Evolutionary conservation across 2,888 invertebrate genomes (phyloP), one percentile per base, ranked within the genome.

Genomic region (Drosophila seclusa): DNA sequence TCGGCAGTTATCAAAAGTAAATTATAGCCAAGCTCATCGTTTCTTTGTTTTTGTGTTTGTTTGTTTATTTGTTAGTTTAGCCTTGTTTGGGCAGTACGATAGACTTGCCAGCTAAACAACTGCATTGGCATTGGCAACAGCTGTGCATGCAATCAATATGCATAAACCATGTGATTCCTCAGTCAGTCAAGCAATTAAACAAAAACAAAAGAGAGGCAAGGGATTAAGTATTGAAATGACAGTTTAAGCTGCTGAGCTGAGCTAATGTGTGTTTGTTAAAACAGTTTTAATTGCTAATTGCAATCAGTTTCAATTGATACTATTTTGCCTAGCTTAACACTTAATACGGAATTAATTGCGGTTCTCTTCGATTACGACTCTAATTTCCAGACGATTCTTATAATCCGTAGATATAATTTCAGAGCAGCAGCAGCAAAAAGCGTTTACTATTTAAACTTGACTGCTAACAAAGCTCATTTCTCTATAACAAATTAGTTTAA

Each of bases 81-180:
- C 76, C 76, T 76, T 65, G 76, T 59, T 68, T 29, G 45, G 21
- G 32, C 60, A 62, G 45, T 38, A 52, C 29, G 48, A 53, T 45
- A 27, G 24, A 32, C 21, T 24, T 34, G 55, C 27, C 24, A 40
- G 29, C 7, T 21, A 16, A 59, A 65, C 65, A 64, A 64, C 68
- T 68, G 63, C 73, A 59, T 62, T 78, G 78, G 38, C 78, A 78
- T 78, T 74, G 78, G 27, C 34, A 36, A 8, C 48, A 36, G 21
- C 36, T n/a, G 42, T 10, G 45, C 67, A 55, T 62, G 64, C 68
- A 63, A 73, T 58, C 65, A 53, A 53, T 67, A 59, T 11, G 49
- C 54, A 53, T 18, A 11, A 34, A 49, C 48, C 71, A 67, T 75
- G 60, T 67, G 73, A 76, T 71, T 68, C 68, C 57, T 60, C 62